phyloP scores from a whole-genome alignment of 2,797 vertebrate genomes.

The Dromococcyx pavoninus region DNA sequence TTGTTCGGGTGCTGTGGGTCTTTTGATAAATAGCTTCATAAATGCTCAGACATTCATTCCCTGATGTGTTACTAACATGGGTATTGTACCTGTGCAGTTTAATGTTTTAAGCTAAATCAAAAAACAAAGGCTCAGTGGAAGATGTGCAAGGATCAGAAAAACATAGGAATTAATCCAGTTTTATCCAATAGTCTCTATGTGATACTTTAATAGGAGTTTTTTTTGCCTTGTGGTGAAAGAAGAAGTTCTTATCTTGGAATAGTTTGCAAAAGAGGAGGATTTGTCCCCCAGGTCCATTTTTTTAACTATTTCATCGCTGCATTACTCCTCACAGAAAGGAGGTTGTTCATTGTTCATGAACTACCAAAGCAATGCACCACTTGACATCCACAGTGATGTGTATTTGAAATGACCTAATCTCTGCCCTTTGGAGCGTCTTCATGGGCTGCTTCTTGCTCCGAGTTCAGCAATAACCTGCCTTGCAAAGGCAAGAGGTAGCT shows the following conservation, averaged over 20 bases:
- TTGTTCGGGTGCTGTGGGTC: background rate
- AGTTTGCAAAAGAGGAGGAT: background rate
- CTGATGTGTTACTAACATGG: background rate
- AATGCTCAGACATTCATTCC: slow-evolving; percentile 8
- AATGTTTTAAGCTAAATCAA: background rate
- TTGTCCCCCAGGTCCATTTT: background rate
- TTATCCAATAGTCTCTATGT: background rate
- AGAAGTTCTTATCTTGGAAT: background rate
- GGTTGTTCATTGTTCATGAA: background rate
- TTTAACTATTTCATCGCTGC: background rate
- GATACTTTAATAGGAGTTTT: background rate
- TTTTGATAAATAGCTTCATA: slow-evolving; percentile 19
- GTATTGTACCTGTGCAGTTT: background rate
- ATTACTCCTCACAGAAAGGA: background rate
- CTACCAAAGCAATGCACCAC: background rate
- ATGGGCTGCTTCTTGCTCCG: background rate
- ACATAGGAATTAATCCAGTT: background rate
- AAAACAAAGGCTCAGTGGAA: background rate
- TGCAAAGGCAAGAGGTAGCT: background rate
- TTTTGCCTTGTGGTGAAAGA: background rate
- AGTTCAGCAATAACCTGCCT: background rate
- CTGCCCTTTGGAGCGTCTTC: background rate
- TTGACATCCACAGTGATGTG: background rate
- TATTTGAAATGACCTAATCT: background rate
- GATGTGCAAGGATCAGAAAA: background rate